These are phyloP conservation scores for Sycophila sp. DNA, from an alignment of 1,140 invertebrate genomes.

Conservation along the genomic window DNA sequence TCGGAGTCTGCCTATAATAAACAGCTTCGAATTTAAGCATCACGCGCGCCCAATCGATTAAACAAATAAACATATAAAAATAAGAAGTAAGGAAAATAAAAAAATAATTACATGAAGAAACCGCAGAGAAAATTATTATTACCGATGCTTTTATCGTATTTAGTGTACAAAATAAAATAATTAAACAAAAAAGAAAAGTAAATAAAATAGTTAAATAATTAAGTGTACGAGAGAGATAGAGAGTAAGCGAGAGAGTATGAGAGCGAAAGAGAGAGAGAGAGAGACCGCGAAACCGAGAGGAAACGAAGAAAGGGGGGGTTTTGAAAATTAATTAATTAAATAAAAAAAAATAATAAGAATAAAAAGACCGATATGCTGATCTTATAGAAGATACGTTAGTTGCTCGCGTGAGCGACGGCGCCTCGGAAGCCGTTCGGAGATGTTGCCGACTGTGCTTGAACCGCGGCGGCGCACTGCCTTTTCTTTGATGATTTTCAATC, in stretches of 20 bases:
- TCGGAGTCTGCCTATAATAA: conserved; percentile 34
- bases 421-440: background rate
- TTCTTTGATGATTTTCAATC: conserved; percentile 47
- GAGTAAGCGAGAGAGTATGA: conserved; percentile 26
- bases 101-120: conserved; percentile 27
- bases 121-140: conserved; percentile 34
- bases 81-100: conserved; percentile 26
- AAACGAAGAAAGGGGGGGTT: conserved; percentile 35
- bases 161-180: conserved; percentile 51
- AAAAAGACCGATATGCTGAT: conserved; percentile 26
- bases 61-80: no score
- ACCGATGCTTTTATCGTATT: conserved; percentile 46
- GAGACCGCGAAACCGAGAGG: no score
- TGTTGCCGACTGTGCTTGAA: background rate
- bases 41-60: conserved; percentile 26
- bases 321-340: no score
- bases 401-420: conserved; percentile 11
- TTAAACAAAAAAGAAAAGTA: conserved; percentile 35
- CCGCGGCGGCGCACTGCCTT: conserved; percentile 47
- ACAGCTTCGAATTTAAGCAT: conserved; percentile 37
- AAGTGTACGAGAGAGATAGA: conserved; percentile 39
- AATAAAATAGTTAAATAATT: conserved; percentile 40
- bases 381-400: conserved; percentile 36
- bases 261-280: conserved; percentile 31
- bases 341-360: background rate